Evolutionary conservation across 2,113 vertebrate species (phyloP).

Genomic region (Apodemus sylvaticus): DNA sequence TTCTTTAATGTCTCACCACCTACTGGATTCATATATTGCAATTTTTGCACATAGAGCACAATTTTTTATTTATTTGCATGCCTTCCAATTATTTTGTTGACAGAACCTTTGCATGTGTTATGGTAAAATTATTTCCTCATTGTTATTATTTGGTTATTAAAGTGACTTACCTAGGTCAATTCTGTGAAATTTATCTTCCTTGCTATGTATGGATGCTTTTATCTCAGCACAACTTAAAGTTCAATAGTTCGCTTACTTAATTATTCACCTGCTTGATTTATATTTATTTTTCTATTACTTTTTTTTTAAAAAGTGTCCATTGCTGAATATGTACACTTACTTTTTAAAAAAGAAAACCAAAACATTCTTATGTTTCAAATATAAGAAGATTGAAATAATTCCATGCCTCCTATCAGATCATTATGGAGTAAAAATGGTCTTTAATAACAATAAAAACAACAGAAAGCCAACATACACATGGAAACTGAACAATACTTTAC

Average conservation of each 20-base stretch:
- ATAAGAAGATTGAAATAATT: too few species aligned
- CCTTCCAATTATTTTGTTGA: neutral
- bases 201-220: neutral
- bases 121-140: neutral
- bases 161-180: neutral
- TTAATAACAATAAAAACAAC: too few species aligned
- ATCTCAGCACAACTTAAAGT: neutral
- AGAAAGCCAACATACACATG: too few species aligned
- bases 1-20: neutral
- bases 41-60: neutral
- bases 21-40: neutral
- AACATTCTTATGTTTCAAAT: fast-evolving
- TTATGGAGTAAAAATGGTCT: too few species aligned
- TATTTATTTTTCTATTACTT: neutral
- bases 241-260: neutral
- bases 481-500: too few species aligned
- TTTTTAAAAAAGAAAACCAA: too few species aligned
- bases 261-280: neutral
- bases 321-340: neutral
- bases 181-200: neutral
- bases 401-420: too few species aligned
- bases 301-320: neutral
- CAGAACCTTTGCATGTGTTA: neutral
- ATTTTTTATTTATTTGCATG: neutral
- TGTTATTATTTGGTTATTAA: neutral